Evolutionary conservation across 2,888 invertebrate genomes (phyloP), one percentile per base, ranked within the genome.

Genomic region (Lithophane socia): DNA sequence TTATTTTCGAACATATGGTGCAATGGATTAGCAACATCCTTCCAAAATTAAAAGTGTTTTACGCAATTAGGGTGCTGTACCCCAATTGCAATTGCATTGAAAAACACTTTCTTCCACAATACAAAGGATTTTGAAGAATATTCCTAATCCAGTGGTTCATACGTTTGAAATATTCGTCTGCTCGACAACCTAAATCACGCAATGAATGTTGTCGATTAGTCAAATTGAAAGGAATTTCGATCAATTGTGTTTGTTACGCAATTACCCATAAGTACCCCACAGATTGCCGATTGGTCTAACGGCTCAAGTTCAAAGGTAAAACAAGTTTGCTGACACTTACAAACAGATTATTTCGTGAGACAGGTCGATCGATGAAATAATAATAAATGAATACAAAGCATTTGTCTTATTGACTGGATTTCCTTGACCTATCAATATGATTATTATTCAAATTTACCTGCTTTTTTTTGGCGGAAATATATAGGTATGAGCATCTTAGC

Each of bases 401-500:
- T 73, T 84, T 65, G 49, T 69, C 47, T 56, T 44, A 69, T 61
- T 68, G 24, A 37, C 49, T 18, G 12, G 80, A 47, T 84, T 9
- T 61, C 81, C 81, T 81, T 84, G 81, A 81, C 64, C 73, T 84
- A 84, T 81, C 49, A 47, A 44, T 49, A 68, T 47, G 21, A 29
- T 12, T 63, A 52, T 13, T 79, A 52, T 49, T 67, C 52, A 61
- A 75, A 54, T 73, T 47, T 65, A 29, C 2, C 24, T 73, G n/a
- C 16, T 47, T n/a, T 68, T 56, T n/a, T 16, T 64, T 29, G 8
- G 63, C 63, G 56, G 42, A 70, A 64, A 29, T 56, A 7, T 0
- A 2, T 37, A 5, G 1, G 0, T 52, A 29, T 13, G 21, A 54
- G 13, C 47, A 56, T 54, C 16, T 21, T 56, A 54, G 18, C 2